Evolutionary conservation across 2,113 vertebrate genomes (phyloP).

Genomic region (Caracal caracal): DNA sequence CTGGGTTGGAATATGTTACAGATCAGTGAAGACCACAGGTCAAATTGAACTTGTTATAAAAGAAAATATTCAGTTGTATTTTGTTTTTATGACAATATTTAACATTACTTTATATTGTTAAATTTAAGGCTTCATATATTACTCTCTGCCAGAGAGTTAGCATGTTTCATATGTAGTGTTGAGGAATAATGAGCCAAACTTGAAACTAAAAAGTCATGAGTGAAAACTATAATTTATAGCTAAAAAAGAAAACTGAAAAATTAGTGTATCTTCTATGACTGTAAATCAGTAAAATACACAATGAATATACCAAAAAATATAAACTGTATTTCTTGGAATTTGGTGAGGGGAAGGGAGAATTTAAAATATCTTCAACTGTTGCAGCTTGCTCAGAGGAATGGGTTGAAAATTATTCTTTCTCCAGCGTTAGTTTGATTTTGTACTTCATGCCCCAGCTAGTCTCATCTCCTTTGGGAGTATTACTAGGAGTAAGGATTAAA

Average conservation of each 20-base stretch:
- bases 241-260: background rate
- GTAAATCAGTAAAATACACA: background rate
- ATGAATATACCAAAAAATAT: constrained; percentile 24
- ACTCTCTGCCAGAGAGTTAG: background rate
- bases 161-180: constrained; percentile 12
- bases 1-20: background rate
- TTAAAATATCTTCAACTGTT: background rate
- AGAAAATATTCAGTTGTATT: background rate
- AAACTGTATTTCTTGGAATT: background rate
- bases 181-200: constrained; percentile 3
- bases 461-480: constrained; percentile 60
- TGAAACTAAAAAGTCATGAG: background rate
- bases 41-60: background rate
- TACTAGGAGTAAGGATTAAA: constrained; percentile 70
- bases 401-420: constrained; percentile 19
- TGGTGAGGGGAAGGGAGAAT: background rate
- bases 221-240: background rate
- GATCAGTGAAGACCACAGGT: background rate
- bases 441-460: background rate
- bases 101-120: background rate
- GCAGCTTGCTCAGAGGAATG: constrained; percentile 16
- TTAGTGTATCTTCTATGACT: background rate
- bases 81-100: background rate
- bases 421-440: background rate
- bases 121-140: background rate